Percentiles rank a stretch among this genome's conserved stretches.
Evolutionary conservation across 2,113 vertebrate genomes (phyloP).

Genomic region (Lota lota): DNA sequence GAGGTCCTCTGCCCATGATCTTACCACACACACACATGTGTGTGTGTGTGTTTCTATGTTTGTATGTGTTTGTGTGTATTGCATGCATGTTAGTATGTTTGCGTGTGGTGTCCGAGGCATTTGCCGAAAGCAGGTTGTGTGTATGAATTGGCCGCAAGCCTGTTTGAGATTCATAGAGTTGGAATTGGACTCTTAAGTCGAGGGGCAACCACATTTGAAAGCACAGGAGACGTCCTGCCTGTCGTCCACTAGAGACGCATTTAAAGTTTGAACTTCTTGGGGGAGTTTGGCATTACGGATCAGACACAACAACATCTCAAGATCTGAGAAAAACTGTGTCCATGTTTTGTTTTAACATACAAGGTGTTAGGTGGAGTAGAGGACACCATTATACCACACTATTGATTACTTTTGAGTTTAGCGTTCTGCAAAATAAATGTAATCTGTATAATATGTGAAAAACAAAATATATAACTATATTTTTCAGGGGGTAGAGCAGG

Average conservation of each 20-base stretch:
- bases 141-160: constrained; percentile 44
- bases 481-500: too few species aligned
- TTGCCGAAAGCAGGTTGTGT: constrained; percentile 34
- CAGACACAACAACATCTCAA: constrained; percentile 16
- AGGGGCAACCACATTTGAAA: constrained; percentile 32
- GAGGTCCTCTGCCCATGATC: constrained; percentile 18
- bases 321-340: neutral
- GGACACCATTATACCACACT: too few species aligned
- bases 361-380: too few species aligned
- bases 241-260: constrained; percentile 33
- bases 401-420: too few species aligned
- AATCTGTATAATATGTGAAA: too few species aligned
- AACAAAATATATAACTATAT: too few species aligned
- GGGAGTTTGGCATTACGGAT: constrained; percentile 27
- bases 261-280: constrained; percentile 35
- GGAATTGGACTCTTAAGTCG: constrained; percentile 53
- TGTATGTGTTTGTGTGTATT: neutral
- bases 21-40: neutral
- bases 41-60: too few species aligned
- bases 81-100: neutral
- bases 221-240: constrained; percentile 28
- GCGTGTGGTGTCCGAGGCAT: constrained; percentile 26
- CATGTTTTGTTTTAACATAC: neutral
- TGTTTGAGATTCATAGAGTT: constrained; percentile 64
- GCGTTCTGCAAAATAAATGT: too few species aligned